Evolutionary conservation across 1,140 invertebrate species (phyloP).

Genomic region (Lepidotrigona ventralis): DNA sequence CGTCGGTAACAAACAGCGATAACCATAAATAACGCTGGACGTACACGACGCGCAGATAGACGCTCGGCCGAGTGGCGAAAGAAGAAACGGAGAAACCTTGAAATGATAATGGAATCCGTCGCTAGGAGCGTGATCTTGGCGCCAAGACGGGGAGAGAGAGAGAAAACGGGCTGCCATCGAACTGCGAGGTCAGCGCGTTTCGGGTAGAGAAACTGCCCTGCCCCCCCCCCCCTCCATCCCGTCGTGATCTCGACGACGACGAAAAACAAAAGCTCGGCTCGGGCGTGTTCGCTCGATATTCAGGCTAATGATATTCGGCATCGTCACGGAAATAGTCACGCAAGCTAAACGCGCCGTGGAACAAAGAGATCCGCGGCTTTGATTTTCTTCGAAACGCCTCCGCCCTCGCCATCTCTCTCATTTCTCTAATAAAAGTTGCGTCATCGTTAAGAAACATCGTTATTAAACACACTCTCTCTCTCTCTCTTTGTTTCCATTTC

Average conservation of each 20-base stretch:
- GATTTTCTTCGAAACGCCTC: neutral
- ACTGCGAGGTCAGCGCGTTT: neutral
- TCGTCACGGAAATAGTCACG: conserved; percentile 31
- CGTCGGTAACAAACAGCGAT: neutral
- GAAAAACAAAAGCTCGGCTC: conserved; percentile 39
- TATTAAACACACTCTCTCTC: neutral
- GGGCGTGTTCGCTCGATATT: conserved; percentile 43
- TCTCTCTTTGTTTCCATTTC: neutral
- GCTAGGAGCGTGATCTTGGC: conserved; percentile 25
- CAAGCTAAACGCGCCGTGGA: conserved; percentile 21
- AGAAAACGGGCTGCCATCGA: too few species aligned
- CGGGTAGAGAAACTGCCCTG: neutral
- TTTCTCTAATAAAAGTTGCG: conserved; percentile 21
- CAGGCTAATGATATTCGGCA: conserved; percentile 53
- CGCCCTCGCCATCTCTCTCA: neutral
- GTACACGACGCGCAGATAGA: neutral
- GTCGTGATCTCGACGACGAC: neutral
- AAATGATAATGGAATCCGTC: neutral
- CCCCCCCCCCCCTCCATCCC: too few species aligned
- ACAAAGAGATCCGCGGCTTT: conserved; percentile 40
- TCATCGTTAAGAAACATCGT: conserved; percentile 10
- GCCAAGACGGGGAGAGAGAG: too few species aligned
- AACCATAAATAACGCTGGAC: neutral
- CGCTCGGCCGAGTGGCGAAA: too few species aligned
- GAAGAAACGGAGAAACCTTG: neutral